Base-by-base conservation (phyloP, 2,888 invertebrate species). In the Automeris io region DNA sequence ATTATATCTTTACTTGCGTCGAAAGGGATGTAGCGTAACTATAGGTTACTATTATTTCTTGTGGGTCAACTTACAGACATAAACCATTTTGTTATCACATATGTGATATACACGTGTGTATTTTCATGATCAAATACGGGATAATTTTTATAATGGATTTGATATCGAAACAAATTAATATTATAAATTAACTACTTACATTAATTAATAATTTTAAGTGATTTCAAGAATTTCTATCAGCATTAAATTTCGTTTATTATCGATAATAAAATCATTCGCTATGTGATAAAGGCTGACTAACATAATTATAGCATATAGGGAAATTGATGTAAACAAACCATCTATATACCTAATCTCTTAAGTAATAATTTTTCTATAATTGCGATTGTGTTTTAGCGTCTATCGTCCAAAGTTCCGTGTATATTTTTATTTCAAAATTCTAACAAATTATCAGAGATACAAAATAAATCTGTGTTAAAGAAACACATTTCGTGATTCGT, bases 161-260 rank as follows among this genome's bases (percentile, higher is more conserved):
- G 11, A 23, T 18, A 29, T 23, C 18, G 9, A 6, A 18, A 24
- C 16, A 18, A 40, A 40, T 40, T 33, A 36, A 40, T 36, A n/a
- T n/a, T n/a, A n/a, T n/a, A n/a, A n/a, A n/a, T n/a, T 33, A 33
- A 5, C 22, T 18, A 19, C 32, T 32, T 23, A 40, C 35, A 35
- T 18, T 16, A 33, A 33, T 36, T 36, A 33, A 25, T 40, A 19
- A 22, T 33, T 38, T 21, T 26, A 39, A 34, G 33, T 39, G 34
- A 18, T 39, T 34, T 19, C 33, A 21, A 13, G 16, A 39, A 21
- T 26, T 22, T 31, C 22, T 37, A 31, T 31, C 31, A 22, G 1
- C 22, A 9, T 22, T 31, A 29, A 16, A 1, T 16, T 29, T 16
- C 8, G 8, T 16, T n/a, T 29, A 16, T 29, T 16, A 29, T 29